phyloP scores from a whole-genome alignment of 2,797 vertebrate genomes.

The Pantherophis vulpinus region DNA sequence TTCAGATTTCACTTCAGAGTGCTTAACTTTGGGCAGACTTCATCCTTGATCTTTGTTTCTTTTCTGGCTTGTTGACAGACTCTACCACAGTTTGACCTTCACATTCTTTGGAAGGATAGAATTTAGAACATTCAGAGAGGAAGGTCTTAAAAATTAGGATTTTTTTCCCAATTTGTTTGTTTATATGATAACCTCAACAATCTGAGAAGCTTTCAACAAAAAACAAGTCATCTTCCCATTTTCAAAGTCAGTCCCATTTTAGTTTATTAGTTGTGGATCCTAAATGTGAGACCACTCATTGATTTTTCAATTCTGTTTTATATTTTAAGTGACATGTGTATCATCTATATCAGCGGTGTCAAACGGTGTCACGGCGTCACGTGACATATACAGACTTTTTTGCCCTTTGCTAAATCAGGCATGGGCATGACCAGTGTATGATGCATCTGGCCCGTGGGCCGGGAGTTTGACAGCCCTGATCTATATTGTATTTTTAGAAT shows the following conservation, averaged over 20 bases:
- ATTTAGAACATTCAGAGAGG: not conserved
- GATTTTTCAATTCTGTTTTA: not conserved
- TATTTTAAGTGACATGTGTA: not conserved
- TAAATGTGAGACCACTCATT: not conserved
- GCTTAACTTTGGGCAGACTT: not conserved
- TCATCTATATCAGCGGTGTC: too few species aligned
- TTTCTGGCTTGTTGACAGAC: conserved; percentile 52
- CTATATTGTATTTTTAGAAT: not conserved
- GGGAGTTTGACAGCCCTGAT: too few species aligned
- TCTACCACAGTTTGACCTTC: not conserved
- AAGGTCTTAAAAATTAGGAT: not conserved
- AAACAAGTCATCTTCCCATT: not conserved
- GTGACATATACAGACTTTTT: too few species aligned
- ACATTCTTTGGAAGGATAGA: not conserved
- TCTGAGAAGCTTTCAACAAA: not conserved
- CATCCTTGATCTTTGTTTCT: conserved; percentile 20
- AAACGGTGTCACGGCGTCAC: too few species aligned
- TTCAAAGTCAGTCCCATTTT: not conserved
- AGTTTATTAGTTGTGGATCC: not conserved
- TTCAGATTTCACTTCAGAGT: not conserved
- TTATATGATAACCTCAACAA: not conserved
- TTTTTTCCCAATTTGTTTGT: not conserved
- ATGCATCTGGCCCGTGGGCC: too few species aligned
- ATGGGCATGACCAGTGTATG: too few species aligned
- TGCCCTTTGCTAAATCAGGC: too few species aligned